These are phyloP conservation scores for Phrynosoma platyrhinos DNA, from an alignment of 2,113 vertebrate genomes.

Conservation along the genomic window DNA sequence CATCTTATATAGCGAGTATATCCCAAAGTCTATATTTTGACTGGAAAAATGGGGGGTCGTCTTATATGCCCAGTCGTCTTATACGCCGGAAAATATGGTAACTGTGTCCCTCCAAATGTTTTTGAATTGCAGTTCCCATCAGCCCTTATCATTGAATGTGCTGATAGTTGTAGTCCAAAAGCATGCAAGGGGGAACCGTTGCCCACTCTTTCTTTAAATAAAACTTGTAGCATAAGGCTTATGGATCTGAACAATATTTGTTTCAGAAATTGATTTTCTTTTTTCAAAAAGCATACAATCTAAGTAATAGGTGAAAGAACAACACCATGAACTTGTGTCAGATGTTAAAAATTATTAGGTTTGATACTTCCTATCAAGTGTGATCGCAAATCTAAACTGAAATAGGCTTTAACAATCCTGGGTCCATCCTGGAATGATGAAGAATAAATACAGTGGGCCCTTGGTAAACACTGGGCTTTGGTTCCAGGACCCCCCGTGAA, in stretches of 20 bases:
- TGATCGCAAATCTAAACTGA: neutral
- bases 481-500: too few species aligned
- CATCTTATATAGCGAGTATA: too few species aligned
- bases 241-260: conserved; percentile 23
- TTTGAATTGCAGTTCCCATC: neutral
- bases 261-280: conserved; percentile 15
- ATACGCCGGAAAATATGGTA: too few species aligned
- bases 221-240: neutral
- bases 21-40: too few species aligned
- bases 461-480: neutral
- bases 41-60: too few species aligned
- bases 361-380: neutral
- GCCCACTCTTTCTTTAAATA: conserved; percentile 27
- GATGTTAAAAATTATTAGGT: neutral
- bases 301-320: neutral
- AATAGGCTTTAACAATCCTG: neutral
- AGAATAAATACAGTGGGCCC: neutral
- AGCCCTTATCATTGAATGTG: neutral
- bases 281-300: neutral
- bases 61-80: too few species aligned
- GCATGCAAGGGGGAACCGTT: neutral
- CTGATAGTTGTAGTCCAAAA: neutral
- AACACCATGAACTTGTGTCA: neutral
- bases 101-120: too few species aligned
- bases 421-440: too few species aligned